These are phyloP conservation scores for Thecocarcelia acutangulata DNA, from an alignment of 2,888 invertebrate genomes.

Conservation along the genomic window DNA sequence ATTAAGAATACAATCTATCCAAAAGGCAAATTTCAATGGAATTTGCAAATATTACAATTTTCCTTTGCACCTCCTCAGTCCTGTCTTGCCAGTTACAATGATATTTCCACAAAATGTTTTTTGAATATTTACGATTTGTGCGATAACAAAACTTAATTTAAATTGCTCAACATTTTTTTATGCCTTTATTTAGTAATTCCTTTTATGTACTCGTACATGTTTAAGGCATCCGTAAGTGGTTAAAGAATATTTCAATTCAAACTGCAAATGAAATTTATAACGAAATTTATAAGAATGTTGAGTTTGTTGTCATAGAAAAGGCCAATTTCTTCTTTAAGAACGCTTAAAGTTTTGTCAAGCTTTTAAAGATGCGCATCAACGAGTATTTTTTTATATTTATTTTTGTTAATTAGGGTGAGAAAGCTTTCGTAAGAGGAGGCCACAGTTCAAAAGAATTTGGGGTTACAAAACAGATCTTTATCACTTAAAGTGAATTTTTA, in stretches of 20 bases:
- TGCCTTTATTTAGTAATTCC: slow-evolving; percentile 3
- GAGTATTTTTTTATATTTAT: slow-evolving; percentile 9
- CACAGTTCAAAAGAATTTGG: not conserved
- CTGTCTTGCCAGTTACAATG: not conserved
- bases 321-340: not conserved
- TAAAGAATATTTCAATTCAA: not conserved
- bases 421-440: not conserved
- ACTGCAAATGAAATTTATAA: slow-evolving; percentile 6
- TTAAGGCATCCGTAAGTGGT: slow-evolving; percentile 8
- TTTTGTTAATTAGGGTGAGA: not conserved
- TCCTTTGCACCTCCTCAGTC: not conserved
- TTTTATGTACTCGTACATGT: not conserved
- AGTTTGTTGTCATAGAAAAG: not conserved
- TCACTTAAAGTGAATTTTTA: too few relatives aligned
- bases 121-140: slow-evolving; percentile 10
- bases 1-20: slow-evolving; percentile 26
- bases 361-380: slow-evolving; percentile 17
- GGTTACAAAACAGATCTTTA: too few relatives aligned
- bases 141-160: slow-evolving; percentile 24
- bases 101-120: not conserved
- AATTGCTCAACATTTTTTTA: slow-evolving; percentile 13
- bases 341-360: not conserved
- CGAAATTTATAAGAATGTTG: slow-evolving; percentile 26
- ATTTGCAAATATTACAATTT: not conserved
- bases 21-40: slow-evolving; percentile 38